Base-by-base conservation (phyloP, 2,888 invertebrate genomes). In the Drosophila longiperda region DNA sequence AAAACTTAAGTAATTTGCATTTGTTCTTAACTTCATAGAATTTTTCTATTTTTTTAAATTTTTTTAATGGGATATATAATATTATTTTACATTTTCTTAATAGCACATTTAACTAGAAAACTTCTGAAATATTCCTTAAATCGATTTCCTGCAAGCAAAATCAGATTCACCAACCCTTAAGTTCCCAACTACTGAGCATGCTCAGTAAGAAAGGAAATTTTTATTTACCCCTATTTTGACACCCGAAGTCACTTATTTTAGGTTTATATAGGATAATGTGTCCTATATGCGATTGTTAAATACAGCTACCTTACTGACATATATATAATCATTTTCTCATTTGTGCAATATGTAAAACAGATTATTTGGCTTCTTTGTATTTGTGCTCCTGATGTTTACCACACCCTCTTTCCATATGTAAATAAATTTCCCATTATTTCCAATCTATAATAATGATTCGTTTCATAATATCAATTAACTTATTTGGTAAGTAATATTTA, bases 101-200 rank as follows among this genome's bases (percentile, higher is more conserved):
- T 70, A 86, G 68, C 70, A 69, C 71, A 70, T 76, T 76, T 75
- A 54, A 65, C 70, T 66, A 58, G 62, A 79, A 76, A 71, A 69
- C 64, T 70, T 73, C 70, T 23, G 70, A 76, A 82, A 74, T 82
- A 82, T 73, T 78, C 64, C 72, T 66, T 66, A 75, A 83, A 85
- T 85, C 85, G 89, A 85, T 85, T 78, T 86, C 66, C 76, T 69
- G 48, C 68, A 63, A 65, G 73, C 68, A 72, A 73, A 78, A 67
- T 53, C 79, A 42, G 36, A 55, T 48, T 48, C 65, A 73, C 33
- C 66, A 66, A 66, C 66, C 66, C 67, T 54, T 49, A 80, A 73
- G 75, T 66, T 63, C 33, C 33, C 26, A 29, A 12, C 38, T 50
- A 72, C 82, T 73, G 83, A 59, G 82, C 83, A 83, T 83, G 83